Evolutionary conservation across 2,888 invertebrate species (phyloP), one percentile per base, ranked within the genome.

Genomic region (Biston stratarius): DNA sequence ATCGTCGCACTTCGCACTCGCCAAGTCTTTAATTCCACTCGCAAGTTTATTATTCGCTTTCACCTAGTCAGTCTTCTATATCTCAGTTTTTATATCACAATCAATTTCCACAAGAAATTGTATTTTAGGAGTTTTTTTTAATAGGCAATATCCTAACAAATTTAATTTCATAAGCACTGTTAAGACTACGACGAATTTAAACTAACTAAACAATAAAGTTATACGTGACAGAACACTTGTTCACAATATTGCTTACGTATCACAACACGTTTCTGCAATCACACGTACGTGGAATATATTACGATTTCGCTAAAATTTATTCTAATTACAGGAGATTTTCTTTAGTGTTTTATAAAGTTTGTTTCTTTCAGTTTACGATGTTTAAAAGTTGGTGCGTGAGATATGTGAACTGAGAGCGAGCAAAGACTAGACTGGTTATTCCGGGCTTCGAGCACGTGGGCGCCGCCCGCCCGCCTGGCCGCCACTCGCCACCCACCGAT

Each of bases 391-490:
- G n/a, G 66, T 68, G 75, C 72, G 72, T 66, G 71, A 74, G 73
- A 74, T 80, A 83, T 85, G 90, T 88, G 82, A 84, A 82, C 77
- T 73, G 70, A 64, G 83, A 79, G 71, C 86, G 78, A 83, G 81
- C 80, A 87, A 89, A 85, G 84, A 83, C 85, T 86, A 77, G 84
- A 93, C 93, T 92, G 90, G 85, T 92, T 94, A 94, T 94, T 94
- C 90, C 89, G 85, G 86, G 90, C 84, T n/a, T 71, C 79, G 84
- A 87, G 82, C 92, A 92, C 93, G 93, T 92, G 93, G 92, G 91
- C 85, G 86, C 38, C 38, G 66, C 68, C n/a, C 80, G 79, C 84
- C 83, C 80, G 79, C 84, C 83, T 81, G 80, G 82, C 80, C 78
- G 77, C 82, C 83, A 77, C 80, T 44, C 82, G 80, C 80, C 83